phyloP scores from a whole-genome alignment of 2,113 vertebrate species.

The Hippocampus zosterae region DNA sequence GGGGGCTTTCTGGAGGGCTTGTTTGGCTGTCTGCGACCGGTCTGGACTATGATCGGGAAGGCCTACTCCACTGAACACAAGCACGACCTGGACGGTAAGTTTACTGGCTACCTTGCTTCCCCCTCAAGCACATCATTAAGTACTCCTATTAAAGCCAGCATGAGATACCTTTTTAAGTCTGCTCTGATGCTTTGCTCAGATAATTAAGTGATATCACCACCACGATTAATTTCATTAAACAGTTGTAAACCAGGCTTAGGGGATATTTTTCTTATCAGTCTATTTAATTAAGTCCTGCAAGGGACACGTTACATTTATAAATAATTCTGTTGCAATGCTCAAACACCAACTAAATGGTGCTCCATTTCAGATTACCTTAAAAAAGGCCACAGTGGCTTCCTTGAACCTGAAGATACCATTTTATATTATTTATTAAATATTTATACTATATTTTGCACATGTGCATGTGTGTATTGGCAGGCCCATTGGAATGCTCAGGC shows the following conservation, averaged over 20 bases:
- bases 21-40: conserved; percentile 88
- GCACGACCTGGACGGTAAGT: conserved; percentile 83
- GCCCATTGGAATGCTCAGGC: too few relatives aligned
- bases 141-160: conserved; percentile 17
- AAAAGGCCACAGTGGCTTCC: too few relatives aligned
- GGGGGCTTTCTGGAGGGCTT: conserved; percentile 90
- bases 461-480: too few relatives aligned
- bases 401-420: too few relatives aligned
- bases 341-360: neutral
- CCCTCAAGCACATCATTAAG: neutral
- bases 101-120: neutral
- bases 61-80: conserved; percentile 93
- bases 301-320: conserved; percentile 11
- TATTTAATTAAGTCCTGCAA: conserved; percentile 46
- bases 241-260: conserved; percentile 12
- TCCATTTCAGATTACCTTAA: too few relatives aligned
- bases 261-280: neutral
- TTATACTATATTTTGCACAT: too few relatives aligned
- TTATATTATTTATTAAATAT: too few relatives aligned
- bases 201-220: conserved; percentile 47
- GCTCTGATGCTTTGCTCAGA: conserved; percentile 40
- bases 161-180: conserved; percentile 28
- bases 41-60: conserved; percentile 96
- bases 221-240: conserved; percentile 58
- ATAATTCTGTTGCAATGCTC: neutral